Evolutionary conservation across 2,888 invertebrate species (phyloP).

Genomic region (Hecatera dysodea): DNA sequence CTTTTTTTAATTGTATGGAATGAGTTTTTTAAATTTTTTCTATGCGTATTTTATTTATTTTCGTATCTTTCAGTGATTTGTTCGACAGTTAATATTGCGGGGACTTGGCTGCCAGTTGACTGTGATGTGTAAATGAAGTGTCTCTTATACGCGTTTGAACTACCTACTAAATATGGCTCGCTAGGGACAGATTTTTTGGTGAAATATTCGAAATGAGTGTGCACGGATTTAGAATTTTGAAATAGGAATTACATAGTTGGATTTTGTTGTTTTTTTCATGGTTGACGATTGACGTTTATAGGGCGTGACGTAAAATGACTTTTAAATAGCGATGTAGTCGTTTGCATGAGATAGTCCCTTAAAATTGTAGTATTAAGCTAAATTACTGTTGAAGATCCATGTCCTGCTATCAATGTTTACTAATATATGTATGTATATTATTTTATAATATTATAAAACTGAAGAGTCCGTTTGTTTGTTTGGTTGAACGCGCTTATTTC

Average conservation of each 20-base stretch:
- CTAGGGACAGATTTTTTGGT: slow-evolving; percentile 72
- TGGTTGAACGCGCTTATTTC: too few species aligned
- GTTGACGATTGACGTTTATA: neutral
- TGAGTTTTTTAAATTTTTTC: slow-evolving; percentile 87
- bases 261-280: slow-evolving; percentile 21
- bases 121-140: slow-evolving; percentile 81
- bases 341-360: neutral
- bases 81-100: slow-evolving; percentile 81
- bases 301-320: neutral
- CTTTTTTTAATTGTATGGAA: slow-evolving; percentile 88
- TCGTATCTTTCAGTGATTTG: slow-evolving; percentile 83
- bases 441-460: too few species aligned
- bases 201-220: slow-evolving; percentile 60
- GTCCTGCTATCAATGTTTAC: too few species aligned
- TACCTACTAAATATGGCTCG: slow-evolving; percentile 66
- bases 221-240: slow-evolving; percentile 48
- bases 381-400: too few species aligned
- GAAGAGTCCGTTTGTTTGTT: too few species aligned
- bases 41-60: slow-evolving; percentile 86
- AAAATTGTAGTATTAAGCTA: too few species aligned
- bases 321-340: neutral
- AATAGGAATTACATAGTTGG: slow-evolving; percentile 33
- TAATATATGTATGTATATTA: too few species aligned
- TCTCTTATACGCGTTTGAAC: slow-evolving; percentile 68
- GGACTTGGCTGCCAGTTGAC: slow-evolving; percentile 61